Percentiles rank a stretch among this genome's conserved stretches.
Evolutionary conservation across 2,888 invertebrate species (phyloP).

Genomic region (Nymphalis polychloros): DNA sequence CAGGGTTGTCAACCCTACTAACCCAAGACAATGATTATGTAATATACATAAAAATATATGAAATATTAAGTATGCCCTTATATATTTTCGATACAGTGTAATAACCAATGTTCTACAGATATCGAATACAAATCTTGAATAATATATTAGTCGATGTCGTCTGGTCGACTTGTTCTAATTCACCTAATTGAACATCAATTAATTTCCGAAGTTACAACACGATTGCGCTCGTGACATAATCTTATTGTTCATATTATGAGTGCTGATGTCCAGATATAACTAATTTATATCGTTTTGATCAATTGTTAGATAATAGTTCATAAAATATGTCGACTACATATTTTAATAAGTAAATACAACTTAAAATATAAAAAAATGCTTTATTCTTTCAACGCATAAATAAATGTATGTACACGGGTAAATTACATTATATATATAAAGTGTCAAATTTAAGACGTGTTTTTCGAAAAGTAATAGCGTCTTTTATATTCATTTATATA

Average conservation of each 20-base stretch:
- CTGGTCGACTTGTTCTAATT: constrained; percentile 10
- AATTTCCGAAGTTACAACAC: constrained; percentile 17
- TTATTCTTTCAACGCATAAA: no score
- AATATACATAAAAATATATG: neutral
- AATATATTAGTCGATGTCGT: neutral
- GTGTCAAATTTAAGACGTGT: no score
- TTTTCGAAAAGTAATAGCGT: no score
- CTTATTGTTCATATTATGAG: constrained; percentile 6
- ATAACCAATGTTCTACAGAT: neutral
- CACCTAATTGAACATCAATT: constrained; percentile 20
- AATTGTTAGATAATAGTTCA: no score
- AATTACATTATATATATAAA: no score
- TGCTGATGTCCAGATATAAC: neutral
- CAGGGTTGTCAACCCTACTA: constrained; percentile 56
- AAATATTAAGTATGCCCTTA: neutral
- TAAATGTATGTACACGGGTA: no score
- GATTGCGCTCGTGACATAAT: constrained; percentile 7
- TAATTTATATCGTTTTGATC: no score
- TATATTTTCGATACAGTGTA: neutral
- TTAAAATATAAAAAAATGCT: no score
- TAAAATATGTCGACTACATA: no score
- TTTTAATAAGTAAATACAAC: no score
- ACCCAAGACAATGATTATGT: constrained; percentile 1
- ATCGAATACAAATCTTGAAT: neutral
- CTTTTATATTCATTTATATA: no score